These are phyloP conservation scores for Drosophila quadrilineata DNA, from an alignment of 1,140 invertebrate genomes.

Conservation along the genomic window DNA sequence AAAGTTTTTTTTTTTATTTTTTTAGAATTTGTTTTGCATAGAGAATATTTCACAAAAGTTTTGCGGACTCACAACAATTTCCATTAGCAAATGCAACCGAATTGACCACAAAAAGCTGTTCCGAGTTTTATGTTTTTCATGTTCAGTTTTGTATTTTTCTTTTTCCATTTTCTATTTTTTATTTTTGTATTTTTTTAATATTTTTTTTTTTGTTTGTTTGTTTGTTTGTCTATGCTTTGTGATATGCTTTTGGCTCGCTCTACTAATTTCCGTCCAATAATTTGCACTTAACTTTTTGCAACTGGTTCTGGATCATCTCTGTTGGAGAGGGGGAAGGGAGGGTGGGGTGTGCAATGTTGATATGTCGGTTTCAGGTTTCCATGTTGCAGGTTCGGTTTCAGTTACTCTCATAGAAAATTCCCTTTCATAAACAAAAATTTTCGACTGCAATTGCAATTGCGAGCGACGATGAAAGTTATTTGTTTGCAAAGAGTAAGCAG, in stretches of 20 bases:
- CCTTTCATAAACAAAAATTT: constrained; percentile 60
- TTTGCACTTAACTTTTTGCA: constrained; percentile 66
- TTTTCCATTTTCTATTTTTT: not conserved
- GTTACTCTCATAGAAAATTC: constrained; percentile 64
- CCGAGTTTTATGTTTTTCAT: constrained; percentile 5
- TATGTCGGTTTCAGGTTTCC: no score
- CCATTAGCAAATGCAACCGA: constrained; percentile 69
- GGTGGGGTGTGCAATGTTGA: no score
- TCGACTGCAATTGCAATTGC: not conserved
- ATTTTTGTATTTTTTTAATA: not conserved
- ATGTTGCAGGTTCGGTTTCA: no score
- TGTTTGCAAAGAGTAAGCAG: constrained; percentile 1
- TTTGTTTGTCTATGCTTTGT: no score
- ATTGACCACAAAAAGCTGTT: constrained; percentile 50
- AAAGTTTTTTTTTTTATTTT: no score
- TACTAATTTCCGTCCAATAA: constrained; percentile 70
- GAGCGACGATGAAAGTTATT: constrained; percentile 7
- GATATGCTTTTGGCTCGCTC: constrained; percentile 46
- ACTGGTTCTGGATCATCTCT: constrained; percentile 23
- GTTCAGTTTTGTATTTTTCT: not conserved
- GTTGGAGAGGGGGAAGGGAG: no score
- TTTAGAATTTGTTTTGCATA: no score
- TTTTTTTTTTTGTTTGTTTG: no score
- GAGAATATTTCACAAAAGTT: constrained; percentile 14
- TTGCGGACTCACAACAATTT: constrained; percentile 37